Percentiles rank a stretch among this genome's conserved stretches.
Evolutionary conservation across 2,113 vertebrate genomes (phyloP).

Genomic region (Plecturocebus donacophilus): DNA sequence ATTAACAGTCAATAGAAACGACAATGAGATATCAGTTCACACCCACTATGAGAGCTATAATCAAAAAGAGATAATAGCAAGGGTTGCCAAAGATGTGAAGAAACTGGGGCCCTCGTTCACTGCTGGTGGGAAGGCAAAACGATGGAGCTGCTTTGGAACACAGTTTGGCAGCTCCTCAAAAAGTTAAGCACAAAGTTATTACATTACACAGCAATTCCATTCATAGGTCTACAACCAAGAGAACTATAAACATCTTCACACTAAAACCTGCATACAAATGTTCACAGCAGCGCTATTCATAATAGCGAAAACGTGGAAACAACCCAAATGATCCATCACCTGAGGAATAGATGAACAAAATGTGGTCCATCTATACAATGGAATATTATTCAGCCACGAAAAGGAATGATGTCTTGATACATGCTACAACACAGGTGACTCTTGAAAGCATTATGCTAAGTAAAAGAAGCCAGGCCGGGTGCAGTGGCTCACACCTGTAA

Average conservation of each 20-base stretch:
- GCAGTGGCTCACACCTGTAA: too few species aligned
- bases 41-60: not conserved
- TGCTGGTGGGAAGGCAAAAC: not conserved
- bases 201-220: not conserved
- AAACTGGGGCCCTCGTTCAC: not conserved
- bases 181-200: constrained; percentile 13
- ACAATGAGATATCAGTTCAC: not conserved
- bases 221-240: not conserved
- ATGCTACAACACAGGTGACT: not conserved
- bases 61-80: constrained; percentile 1
- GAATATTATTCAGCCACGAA: not conserved
- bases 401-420: not conserved
- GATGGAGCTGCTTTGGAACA: constrained; percentile 12
- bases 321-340: not conserved
- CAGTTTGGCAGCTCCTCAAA: constrained; percentile 11
- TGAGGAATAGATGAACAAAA: not conserved
- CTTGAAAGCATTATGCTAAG: not conserved
- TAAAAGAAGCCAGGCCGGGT: not conserved
- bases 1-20: constrained; percentile 3
- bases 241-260: not conserved
- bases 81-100: not conserved
- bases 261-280: not conserved
- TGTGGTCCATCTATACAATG: not conserved
- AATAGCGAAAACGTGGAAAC: not conserved
- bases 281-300: not conserved